Base-by-base conservation (phyloP, 2,888 invertebrate genomes). In the Sipha maydis region DNA sequence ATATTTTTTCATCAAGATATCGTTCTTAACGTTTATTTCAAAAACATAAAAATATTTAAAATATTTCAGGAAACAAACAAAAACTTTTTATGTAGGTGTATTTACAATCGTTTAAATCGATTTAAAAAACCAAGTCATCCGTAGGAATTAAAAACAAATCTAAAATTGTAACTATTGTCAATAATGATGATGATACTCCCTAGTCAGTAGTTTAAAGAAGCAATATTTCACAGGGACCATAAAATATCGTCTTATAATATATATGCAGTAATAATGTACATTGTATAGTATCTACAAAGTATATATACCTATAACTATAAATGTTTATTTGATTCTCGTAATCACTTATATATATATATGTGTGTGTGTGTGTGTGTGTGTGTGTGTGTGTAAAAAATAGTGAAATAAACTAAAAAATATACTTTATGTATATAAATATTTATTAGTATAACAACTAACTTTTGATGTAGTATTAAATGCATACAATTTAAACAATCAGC, bases 121-220 rank as follows among this genome's bases (percentile, higher is more conserved):
- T 76, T 67, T 31, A 41, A 75, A 71, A 83, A 31, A 83, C 0
- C 41, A 28, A 85, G 25, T 77, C 61, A 19, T 67, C 76, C 67
- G 3, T 21, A 67, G 84, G 67, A 76, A 77, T 85, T 77, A 85
- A 85, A 84, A 77, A 77, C 67, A 76, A 85, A 77, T 85, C 84
- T 77, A 77, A 85, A 85, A 85, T 67, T 67, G 31, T 67, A 67
- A 85, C 67, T 85, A 41, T 76, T 85, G 76, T 85, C n/a, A 28
- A 69, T 61, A 28, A 61, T 41, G 38, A 76, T 67, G 71, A 67
- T 41, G 41, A 76, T 85, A 85, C 75, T 85, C 84, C 84, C 84
- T 11, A 31, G 41, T 48, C 61, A 41, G 61, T 67, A 85, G 67
- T 85, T 76, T 85, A 77, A 85, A 77, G 76, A 85, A 28, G 75